Evolutionary conservation across 1,140 invertebrate genomes (phyloP).

Genomic region (Leptoteleia sp.): DNA sequence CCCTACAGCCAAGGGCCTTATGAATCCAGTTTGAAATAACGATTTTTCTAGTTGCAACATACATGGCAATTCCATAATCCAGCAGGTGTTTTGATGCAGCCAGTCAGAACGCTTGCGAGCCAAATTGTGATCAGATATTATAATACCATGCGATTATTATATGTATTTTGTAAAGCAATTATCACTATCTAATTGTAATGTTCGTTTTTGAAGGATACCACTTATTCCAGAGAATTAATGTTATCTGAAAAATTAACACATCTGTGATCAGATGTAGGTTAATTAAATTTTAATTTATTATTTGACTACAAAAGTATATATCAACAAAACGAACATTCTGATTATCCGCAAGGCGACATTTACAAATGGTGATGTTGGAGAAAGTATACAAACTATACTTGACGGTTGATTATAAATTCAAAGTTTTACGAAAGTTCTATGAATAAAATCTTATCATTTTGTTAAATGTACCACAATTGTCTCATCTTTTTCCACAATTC

Average conservation of each 20-base stretch:
- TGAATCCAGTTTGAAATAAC: slow-evolving; percentile 33
- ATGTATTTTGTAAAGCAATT: slow-evolving; percentile 33
- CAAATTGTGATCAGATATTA: slow-evolving; percentile 29
- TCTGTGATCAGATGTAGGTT: too few species aligned
- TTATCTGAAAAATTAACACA: slow-evolving; percentile 4
- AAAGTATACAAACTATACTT: slow-evolving; percentile 50
- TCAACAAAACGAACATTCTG: slow-evolving; percentile 6
- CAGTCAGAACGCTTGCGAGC: slow-evolving; percentile 35
- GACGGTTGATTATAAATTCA: slow-evolving; percentile 44
- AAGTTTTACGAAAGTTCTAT: slow-evolving; percentile 50
- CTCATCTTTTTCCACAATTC: too few species aligned
- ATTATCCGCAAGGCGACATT: not conserved
- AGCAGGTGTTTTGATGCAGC: slow-evolving; percentile 44
- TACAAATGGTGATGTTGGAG: slow-evolving; percentile 3
- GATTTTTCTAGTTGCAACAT: slow-evolving; percentile 46
- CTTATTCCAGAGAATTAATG: too few species aligned
- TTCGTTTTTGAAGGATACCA: too few species aligned
- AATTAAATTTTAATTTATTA: too few species aligned
- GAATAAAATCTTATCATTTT: slow-evolving; percentile 52
- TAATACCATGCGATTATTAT: not conserved
- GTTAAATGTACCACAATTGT: slow-evolving; percentile 38
- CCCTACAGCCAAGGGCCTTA: slow-evolving; percentile 62
- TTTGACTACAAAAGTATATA: not conserved
- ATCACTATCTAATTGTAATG: slow-evolving; percentile 9
- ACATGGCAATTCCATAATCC: slow-evolving; percentile 10